Percentiles rank a stretch among this genome's conserved stretches.
phyloP scores from a whole-genome alignment of 92 coral and sea anemone genomes.

The Phenganax marumi region DNA sequence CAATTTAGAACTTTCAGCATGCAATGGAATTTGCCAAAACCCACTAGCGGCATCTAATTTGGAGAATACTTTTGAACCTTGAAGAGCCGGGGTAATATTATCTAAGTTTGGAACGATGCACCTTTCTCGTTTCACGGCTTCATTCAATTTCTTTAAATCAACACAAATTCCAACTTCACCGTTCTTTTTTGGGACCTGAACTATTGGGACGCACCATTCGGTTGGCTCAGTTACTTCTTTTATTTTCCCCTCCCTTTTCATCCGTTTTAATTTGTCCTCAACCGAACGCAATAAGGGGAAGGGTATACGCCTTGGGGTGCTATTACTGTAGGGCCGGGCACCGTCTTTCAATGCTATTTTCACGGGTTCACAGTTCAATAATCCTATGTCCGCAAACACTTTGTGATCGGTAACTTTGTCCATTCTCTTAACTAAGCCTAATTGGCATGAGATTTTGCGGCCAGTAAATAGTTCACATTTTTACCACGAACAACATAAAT shows the following conservation, averaged over 20 bases:
- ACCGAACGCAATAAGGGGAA: slow-evolving; percentile 51
- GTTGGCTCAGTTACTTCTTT: slow-evolving; percentile 53
- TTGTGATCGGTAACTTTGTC: slow-evolving; percentile 22
- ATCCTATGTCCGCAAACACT: slow-evolving; percentile 41
- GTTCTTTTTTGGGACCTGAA: slow-evolving; percentile 44
- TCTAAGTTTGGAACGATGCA: slow-evolving; percentile 57
- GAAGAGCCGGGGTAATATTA: slow-evolving; percentile 41
- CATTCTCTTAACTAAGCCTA: slow-evolving; percentile 42
- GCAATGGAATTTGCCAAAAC: slow-evolving; percentile 50
- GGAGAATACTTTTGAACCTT: slow-evolving; percentile 50
- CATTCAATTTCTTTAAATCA: slow-evolving; percentile 47
- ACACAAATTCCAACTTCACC: slow-evolving; percentile 55
- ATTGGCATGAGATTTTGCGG: slow-evolving; percentile 37
- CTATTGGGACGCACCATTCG: slow-evolving; percentile 63
- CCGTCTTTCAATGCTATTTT: slow-evolving; percentile 28
- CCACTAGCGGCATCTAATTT: slow-evolving; percentile 48
- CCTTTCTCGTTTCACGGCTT: slow-evolving; percentile 57
- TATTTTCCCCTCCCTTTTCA: slow-evolving; percentile 53
- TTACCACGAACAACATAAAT: slow-evolving; percentile 34
- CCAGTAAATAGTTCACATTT: slow-evolving; percentile 42
- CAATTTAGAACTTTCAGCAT: slow-evolving; percentile 37
- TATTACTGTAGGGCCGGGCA: slow-evolving; percentile 48
- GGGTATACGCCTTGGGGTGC: slow-evolving; percentile 38
- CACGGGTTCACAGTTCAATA: slow-evolving; percentile 14
- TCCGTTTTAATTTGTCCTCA: slow-evolving; percentile 42